phyloP scores from a whole-genome alignment of 2,797 vertebrate genomes.

The Intellagama lesueurii region DNA sequence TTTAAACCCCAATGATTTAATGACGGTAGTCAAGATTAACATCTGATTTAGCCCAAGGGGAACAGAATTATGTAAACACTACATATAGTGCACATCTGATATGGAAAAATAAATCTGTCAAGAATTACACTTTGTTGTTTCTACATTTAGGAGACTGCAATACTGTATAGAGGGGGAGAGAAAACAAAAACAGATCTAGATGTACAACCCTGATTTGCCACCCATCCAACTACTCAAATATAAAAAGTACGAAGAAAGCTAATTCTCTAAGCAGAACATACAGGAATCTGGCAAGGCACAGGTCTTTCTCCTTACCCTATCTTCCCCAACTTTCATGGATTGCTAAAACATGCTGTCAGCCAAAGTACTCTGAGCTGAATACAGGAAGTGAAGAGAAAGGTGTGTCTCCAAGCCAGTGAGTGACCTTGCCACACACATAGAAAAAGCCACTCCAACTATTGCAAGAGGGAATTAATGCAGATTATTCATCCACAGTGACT shows the following conservation, averaged over 20 bases:
- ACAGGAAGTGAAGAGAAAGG: neutral
- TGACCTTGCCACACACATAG: neutral
- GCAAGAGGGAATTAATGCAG: neutral
- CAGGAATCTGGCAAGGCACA: neutral
- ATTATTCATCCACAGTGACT: neutral
- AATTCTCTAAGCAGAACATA: neutral
- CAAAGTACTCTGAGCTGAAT: neutral
- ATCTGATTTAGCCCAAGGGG: neutral
- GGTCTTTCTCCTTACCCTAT: neutral
- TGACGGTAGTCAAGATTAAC: too few relatives aligned
- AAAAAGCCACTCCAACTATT: neutral
- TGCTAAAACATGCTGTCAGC: neutral
- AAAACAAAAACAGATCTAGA: neutral
- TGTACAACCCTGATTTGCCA: neutral
- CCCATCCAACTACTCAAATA: neutral
- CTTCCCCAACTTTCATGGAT: neutral
- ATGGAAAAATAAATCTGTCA: neutral
- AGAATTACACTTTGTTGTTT: neutral
- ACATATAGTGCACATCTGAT: too few relatives aligned
- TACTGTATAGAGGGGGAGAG: neutral
- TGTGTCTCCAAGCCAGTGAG: neutral
- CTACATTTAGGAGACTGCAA: neutral
- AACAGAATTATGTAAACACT: neutral
- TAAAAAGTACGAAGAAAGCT: neutral
- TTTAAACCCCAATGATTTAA: too few relatives aligned